Evolutionary conservation across 2,113 vertebrate genomes (phyloP).

Genomic region (Sinocyclocheilus anshuiensis): DNA sequence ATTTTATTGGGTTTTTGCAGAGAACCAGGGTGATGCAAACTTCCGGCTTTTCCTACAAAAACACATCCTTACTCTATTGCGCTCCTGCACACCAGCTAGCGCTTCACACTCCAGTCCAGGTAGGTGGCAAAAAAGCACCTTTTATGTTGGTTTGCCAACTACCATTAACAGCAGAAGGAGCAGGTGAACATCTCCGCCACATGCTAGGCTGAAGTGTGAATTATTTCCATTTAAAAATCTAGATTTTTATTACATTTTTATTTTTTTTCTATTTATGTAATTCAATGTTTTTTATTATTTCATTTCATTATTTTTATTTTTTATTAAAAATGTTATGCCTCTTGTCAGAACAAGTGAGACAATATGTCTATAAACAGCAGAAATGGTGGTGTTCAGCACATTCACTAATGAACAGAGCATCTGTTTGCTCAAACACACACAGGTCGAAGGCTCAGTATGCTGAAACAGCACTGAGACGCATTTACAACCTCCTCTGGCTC

Average conservation of each 20-base stretch:
- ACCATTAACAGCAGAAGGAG: neutral
- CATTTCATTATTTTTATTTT: too few species aligned
- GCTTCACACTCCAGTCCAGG: neutral
- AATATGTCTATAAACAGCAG: neutral
- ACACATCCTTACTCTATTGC: too few species aligned
- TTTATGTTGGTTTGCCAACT: neutral
- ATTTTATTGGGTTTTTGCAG: too few species aligned
- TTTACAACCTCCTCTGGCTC: neutral
- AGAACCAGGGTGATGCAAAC: too few species aligned
- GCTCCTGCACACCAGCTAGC: too few species aligned
- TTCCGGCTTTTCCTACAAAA: too few species aligned
- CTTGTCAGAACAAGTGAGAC: neutral
- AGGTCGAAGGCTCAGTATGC: constrained; percentile 38
- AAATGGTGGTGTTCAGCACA: neutral
- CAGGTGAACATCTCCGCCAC: neutral
- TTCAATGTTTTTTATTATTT: neutral
- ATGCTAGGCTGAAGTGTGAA: neutral
- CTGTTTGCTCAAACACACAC: constrained; percentile 38
- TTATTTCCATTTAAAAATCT: too few species aligned
- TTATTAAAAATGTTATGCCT: neutral
- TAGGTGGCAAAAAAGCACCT: neutral
- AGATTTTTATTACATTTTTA: neutral
- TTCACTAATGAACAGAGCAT: constrained; percentile 49
- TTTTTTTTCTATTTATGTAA: neutral
- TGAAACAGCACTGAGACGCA: constrained; percentile 38